Base-by-base conservation (phyloP, 2,797 vertebrate species). In the Coregonus suidteri region DNA sequence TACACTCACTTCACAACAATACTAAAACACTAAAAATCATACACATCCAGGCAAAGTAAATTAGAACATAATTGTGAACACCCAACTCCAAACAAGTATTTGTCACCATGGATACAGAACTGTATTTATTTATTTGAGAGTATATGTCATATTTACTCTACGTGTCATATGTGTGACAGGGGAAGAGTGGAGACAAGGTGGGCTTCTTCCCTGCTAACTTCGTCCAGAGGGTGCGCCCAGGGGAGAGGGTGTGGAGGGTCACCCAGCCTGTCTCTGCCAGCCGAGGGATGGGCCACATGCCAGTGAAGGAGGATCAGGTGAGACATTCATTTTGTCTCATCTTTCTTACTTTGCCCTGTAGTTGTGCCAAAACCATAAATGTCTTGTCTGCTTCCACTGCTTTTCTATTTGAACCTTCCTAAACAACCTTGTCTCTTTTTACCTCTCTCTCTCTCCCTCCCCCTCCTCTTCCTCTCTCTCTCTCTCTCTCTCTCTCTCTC, bases 151-250 rank as follows among this genome's bases (percentile, higher is more conserved):
- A 20, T n/a, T 51, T 70, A 16, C 3, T 1, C 53, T 56, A 4
- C 31, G 67, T 35, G 66, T 0, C 34, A 4, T 13, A n/a, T 74
- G 69, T 52, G n/a, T 83, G 83, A 14, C 84, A 98, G 97, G 97
- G 97, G 62, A 97, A 97, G 89, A 94, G 95, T 13, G 95, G 96
- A 0, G 95, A 98, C 88, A 92, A 86, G 59, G 87, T 97, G 35
- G 97, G 97, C 68, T 97, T 98, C 90, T 98, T 98, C 82, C 97
- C 97, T 0, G 93, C 97, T 79, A 98, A 98, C 88, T 98, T 98
- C 65, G 97, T 98, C 78, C 97, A 98, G 90, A 90, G 97, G 65
- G 95, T 98, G 78, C 94, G 96, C 1, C 95, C 97, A 0, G 96
- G 97, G 0, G 97, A 98, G 90, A 92, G 93, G 1, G 95, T 98